phyloP scores from a whole-genome alignment of 1,140 invertebrate genomes.

The Uloborus diversus region DNA sequence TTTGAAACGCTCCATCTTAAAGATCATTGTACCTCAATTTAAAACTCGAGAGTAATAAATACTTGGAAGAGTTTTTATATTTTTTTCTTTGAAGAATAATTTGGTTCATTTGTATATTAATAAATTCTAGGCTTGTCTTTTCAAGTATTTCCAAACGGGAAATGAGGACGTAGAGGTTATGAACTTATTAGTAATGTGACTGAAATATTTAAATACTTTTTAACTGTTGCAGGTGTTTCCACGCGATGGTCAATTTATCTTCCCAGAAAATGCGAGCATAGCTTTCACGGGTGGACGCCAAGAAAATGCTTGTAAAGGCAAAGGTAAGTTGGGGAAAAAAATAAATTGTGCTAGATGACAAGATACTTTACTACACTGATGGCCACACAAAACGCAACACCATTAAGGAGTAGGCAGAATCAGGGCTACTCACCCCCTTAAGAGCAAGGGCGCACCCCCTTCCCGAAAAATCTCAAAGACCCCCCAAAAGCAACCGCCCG shows the following conservation, averaged over 20 bases:
- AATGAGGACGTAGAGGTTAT: too few relatives aligned
- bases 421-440: background rate
- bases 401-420: too few relatives aligned
- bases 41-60: too few relatives aligned
- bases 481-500: background rate
- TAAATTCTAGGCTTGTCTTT: too few relatives aligned
- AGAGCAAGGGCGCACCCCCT: background rate
- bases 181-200: too few relatives aligned
- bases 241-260: constrained; percentile 18
- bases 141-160: too few relatives aligned
- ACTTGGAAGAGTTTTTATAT: too few relatives aligned
- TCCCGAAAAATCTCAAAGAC: background rate
- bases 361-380: background rate
- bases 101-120: background rate
- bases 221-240: constrained; percentile 5
- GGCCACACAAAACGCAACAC: too few relatives aligned
- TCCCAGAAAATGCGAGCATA: background rate
- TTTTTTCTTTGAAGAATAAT: too few relatives aligned
- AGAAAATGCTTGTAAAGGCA: background rate
- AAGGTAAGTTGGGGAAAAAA: constrained; percentile 32
- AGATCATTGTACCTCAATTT: too few relatives aligned
- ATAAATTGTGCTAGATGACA: background rate
- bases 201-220: background rate
- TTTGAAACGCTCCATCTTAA: too few relatives aligned
- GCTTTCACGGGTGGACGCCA: background rate